Evolutionary conservation across 2,113 vertebrate species (phyloP).

Genomic region (Cheilinus undulatus): DNA sequence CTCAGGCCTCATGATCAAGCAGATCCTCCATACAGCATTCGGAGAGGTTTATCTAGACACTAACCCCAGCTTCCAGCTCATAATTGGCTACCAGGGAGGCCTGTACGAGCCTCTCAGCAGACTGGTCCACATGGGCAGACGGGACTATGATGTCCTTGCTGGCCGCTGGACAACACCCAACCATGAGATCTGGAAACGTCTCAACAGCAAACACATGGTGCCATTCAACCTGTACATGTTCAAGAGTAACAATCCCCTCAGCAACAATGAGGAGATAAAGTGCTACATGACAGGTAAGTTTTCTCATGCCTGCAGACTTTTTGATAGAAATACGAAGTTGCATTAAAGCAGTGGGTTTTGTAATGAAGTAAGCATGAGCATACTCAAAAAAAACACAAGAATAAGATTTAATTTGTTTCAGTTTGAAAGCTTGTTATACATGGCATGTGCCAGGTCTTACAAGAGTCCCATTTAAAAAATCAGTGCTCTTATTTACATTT

Average conservation of each 20-base stretch:
- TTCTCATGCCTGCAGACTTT: not conserved
- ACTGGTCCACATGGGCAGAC: constrained; percentile 94
- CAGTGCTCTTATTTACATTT: no score
- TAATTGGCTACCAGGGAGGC: constrained; percentile 95
- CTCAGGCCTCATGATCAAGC: constrained; percentile 96
- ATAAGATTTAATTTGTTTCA: not conserved
- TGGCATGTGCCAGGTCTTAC: not conserved
- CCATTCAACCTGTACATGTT: constrained; percentile 99
- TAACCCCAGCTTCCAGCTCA: constrained; percentile 94
- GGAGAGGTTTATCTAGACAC: constrained; percentile 98
- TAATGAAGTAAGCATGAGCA: not conserved
- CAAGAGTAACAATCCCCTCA: constrained; percentile 98
- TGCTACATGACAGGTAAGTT: constrained; percentile 98
- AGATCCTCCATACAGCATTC: constrained; percentile 94
- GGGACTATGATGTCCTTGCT: constrained; percentile 95
- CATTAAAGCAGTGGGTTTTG: not conserved
- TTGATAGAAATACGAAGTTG: not conserved
- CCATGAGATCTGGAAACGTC: constrained; percentile 92
- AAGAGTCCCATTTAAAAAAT: no score
- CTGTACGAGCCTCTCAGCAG: constrained; percentile 95
- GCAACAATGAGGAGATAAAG: constrained; percentile 95
- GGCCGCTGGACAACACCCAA: constrained; percentile 97
- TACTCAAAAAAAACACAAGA: not conserved
- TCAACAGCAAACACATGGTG: constrained; percentile 91
- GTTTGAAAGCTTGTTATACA: not conserved